Percentiles rank a stretch among this genome's conserved stretches.
Evolutionary conservation across 2,113 vertebrate species (phyloP).

Genomic region (Micronycteris hirsuta): DNA sequence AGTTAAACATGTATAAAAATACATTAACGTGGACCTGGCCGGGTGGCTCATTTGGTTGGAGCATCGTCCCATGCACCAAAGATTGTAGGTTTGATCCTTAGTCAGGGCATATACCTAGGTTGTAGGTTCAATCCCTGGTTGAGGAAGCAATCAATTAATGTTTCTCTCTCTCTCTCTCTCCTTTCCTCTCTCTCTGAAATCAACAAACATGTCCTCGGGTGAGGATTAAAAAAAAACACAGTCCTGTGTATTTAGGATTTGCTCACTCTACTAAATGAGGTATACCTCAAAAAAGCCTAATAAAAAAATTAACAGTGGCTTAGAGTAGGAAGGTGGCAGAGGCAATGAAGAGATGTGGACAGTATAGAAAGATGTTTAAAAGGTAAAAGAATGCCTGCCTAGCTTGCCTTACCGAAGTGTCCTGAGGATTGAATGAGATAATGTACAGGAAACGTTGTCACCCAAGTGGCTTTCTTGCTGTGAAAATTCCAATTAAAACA

Average conservation of each 20-base stretch:
- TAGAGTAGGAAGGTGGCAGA: not conserved
- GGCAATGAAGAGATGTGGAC: not conserved
- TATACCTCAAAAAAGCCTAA: not conserved
- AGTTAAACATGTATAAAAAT: not conserved
- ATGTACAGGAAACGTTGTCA: not conserved
- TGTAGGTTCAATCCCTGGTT: too few relatives aligned
- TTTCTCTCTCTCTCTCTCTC: too few relatives aligned
- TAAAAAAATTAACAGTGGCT: not conserved
- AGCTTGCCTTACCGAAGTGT: not conserved
- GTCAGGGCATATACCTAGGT: too few relatives aligned
- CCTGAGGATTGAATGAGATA: not conserved
- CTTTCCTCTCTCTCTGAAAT: too few relatives aligned
- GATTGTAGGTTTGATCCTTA: too few relatives aligned
- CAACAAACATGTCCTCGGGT: too few relatives aligned
- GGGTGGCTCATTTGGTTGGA: too few relatives aligned
- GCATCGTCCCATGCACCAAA: too few relatives aligned
- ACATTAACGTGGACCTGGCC: not conserved
- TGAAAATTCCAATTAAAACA: not conserved
- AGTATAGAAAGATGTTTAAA: not conserved
- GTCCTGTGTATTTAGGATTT: not conserved
- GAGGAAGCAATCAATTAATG: too few relatives aligned
- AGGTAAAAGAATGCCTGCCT: not conserved
- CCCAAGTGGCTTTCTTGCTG: not conserved
- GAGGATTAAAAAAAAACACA: not conserved
- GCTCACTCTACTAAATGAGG: not conserved